phyloP scores from a whole-genome alignment of 2,113 vertebrate genomes.

The Myrmophylax atrothorax region DNA sequence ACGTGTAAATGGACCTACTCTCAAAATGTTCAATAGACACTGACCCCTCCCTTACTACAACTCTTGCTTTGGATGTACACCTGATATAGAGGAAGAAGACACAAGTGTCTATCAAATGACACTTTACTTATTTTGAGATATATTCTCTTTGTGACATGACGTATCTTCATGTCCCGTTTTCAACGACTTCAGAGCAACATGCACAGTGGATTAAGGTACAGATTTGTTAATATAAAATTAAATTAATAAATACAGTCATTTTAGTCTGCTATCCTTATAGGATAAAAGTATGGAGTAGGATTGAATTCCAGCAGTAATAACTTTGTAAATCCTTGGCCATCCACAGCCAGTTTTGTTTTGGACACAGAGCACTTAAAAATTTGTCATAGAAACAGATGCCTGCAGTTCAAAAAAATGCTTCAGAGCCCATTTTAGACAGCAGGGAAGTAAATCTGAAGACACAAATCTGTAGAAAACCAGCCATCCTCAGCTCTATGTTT shows the following conservation, averaged over 20 bases:
- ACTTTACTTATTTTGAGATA: background rate
- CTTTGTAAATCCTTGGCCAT: background rate
- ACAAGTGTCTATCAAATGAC: background rate
- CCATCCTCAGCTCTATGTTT: background rate
- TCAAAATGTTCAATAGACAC: background rate
- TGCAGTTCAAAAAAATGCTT: background rate
- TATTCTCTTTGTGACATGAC: background rate
- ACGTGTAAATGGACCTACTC: background rate
- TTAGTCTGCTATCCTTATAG: background rate
- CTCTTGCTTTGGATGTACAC: background rate
- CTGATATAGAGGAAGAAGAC: background rate
- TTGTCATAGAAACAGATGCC: background rate
- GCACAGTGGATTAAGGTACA: background rate
- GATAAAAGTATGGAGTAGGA: background rate
- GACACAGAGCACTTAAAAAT: background rate
- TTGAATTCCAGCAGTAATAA: background rate
- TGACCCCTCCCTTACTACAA: background rate
- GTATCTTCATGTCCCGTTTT: background rate
- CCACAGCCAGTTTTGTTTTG: background rate
- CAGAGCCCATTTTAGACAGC: background rate
- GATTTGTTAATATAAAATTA: rapidly evolving
- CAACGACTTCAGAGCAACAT: background rate
- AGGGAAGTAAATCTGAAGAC: background rate
- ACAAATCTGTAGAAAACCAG: background rate
- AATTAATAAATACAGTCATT: background rate